Evolutionary conservation across 2,888 invertebrate species (phyloP), one percentile per base, ranked within the genome.

Genomic region (Synergus gifuensis): DNA sequence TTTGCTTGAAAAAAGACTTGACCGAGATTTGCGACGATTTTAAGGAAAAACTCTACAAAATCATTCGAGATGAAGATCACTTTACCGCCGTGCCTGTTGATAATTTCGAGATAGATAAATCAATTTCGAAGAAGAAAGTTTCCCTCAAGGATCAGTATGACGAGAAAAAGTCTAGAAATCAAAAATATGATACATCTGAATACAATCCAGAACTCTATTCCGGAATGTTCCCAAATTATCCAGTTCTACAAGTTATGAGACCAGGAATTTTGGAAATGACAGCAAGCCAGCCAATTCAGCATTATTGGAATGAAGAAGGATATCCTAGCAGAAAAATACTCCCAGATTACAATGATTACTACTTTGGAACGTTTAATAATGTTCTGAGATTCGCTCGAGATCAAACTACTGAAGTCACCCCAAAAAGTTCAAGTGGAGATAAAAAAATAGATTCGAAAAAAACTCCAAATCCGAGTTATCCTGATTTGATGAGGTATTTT

Each of bases 31-130:
- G 60, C 22, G 22, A 60, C 1, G 60, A 12, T 1, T 60, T 18
- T 60, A 12, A 22, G 12, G 11, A 18, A 1, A 60, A 67, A 49
- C 3, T 16, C 0, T 76, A 46, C 18, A 77, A 78, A 46, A 49
- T 76, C 54, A 36, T 46, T 14, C 64, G 58, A 40, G 54, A 58
- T 60, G 78, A 76, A 1, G 63, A 44, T 18, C 54, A n/a, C 9
- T 54, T 54, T 18, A 54, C 54, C 8, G 54, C 54, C 0, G 7
- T 54, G 8, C 60, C 60, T 22, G 60, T 60, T 1, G 60, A 60
- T 11, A 60, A 60, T 28, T 12, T 28, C 0, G 60, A 60, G 11
- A 22, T 28, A 5, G 8, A 3, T 12, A 22, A 22, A 60, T 28
- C 49, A 16, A 16, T 16, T 54, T 54, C 12, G 12, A 60, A 60